Evolutionary conservation across 1,140 invertebrate genomes (phyloP).

Genomic region (Anastatus disparis): DNA sequence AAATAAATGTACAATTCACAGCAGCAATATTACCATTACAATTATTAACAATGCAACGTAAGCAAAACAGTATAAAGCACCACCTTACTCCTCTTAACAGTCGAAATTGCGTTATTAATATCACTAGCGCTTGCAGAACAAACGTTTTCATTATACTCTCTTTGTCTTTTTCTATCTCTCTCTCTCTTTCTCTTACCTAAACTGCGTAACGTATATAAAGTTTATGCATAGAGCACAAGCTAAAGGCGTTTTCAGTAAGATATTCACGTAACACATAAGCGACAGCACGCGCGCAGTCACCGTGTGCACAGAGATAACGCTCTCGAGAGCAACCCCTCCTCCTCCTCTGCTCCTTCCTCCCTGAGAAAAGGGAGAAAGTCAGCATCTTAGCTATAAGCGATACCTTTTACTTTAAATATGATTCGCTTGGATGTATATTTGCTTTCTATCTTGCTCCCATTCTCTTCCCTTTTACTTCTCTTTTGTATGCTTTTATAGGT

Average conservation of each 20-base stretch:
- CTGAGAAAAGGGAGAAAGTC: constrained; percentile 19
- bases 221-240: not conserved
- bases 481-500: not conserved
- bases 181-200: too few species aligned
- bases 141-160: constrained; percentile 3
- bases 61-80: not conserved
- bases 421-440: constrained; percentile 21
- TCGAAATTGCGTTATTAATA: constrained; percentile 28
- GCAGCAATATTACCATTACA: too few species aligned
- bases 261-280: constrained; percentile 62
- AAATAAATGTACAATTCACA: too few species aligned
- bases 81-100: not conserved
- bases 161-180: too few species aligned
- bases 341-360: too few species aligned
- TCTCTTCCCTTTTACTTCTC: too few species aligned
- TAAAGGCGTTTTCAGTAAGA: constrained; percentile 53
- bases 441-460: too few species aligned
- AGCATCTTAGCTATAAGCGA: constrained; percentile 40
- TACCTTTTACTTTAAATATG: constrained; percentile 37
- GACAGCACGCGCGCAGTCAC: constrained; percentile 49
- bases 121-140: too few species aligned
- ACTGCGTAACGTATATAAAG: constrained; percentile 1
- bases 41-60: not conserved
- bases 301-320: constrained; percentile 58
- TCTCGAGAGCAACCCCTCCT: too few species aligned